These are phyloP conservation scores for Steinernema hermaphroditum DNA, from an alignment of 2,888 invertebrate species.

Conservation along the genomic window DNA sequence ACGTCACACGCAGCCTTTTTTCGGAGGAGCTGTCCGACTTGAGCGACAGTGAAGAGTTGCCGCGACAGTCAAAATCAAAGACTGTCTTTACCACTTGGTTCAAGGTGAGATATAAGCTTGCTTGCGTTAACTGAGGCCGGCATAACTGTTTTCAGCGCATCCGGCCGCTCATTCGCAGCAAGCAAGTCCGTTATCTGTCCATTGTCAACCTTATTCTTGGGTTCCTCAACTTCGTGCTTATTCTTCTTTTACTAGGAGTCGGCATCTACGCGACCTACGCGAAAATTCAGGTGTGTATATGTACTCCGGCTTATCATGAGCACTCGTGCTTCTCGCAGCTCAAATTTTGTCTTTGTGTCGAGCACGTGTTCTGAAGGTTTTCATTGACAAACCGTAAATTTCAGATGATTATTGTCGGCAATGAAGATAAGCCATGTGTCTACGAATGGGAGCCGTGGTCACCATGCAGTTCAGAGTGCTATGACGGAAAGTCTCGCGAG, in stretches of 20 bases:
- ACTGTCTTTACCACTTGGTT: neutral
- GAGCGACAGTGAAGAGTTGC: neutral
- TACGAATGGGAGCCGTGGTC: neutral
- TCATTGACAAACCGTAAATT: neutral
- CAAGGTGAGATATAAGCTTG: neutral
- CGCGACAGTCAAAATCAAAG: neutral
- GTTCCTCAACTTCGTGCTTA: neutral
- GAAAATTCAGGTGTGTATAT: neutral
- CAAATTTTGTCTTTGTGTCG: too few relatives aligned
- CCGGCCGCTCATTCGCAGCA: neutral
- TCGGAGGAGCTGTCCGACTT: neutral
- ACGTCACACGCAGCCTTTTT: neutral
- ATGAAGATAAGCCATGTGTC: neutral
- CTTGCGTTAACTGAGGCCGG: too few relatives aligned
- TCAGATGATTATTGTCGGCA: neutral
- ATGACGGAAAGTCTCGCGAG: neutral
- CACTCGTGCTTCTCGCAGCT: too few relatives aligned
- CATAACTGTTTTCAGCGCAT: conserved; percentile 1
- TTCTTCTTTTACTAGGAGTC: neutral
- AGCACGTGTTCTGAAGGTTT: too few relatives aligned
- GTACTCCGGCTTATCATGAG: too few relatives aligned
- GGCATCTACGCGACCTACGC: neutral
- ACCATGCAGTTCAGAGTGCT: neutral
- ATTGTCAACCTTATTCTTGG: neutral
- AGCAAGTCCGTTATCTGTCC: conserved; percentile 5